phyloP scores from a whole-genome alignment of 1,140 invertebrate genomes.

The Diprion similis region DNA sequence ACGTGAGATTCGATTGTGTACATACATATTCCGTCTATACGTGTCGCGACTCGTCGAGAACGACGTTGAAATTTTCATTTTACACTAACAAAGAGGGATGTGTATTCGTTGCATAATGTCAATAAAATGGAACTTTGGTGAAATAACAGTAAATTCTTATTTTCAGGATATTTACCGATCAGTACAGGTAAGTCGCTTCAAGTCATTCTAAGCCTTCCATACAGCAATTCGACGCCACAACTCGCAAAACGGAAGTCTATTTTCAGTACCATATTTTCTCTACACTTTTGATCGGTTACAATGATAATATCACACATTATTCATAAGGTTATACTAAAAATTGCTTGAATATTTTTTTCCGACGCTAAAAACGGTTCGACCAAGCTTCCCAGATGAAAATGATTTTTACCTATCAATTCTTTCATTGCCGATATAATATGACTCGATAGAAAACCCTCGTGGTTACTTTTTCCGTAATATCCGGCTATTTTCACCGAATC shows the following conservation, averaged over 20 bases:
- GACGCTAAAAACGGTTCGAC: background rate
- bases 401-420: too few species aligned
- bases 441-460: too few species aligned
- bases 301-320: background rate
- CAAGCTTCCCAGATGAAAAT: too few species aligned
- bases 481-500: too few species aligned
- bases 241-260: background rate
- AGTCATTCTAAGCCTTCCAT: slow-evolving; percentile 35
- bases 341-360: slow-evolving; percentile 36
- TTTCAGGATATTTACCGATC: slow-evolving; percentile 61
- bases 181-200: slow-evolving; percentile 57
- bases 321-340: background rate
- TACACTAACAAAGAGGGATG: background rate
- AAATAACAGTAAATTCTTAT: slow-evolving; percentile 56
- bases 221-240: slow-evolving; percentile 39
- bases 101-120: slow-evolving; percentile 37
- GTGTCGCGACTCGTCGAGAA: background rate
- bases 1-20: too few species aligned
- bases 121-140: slow-evolving; percentile 44
- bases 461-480: too few species aligned
- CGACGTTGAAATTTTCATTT: background rate
- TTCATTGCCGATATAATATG: too few species aligned
- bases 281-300: background rate
- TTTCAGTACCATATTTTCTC: too few species aligned
- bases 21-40: background rate